Conservation (phyloP, 2,113 vertebrate genomes). For the Scopus umbretta region DNA sequence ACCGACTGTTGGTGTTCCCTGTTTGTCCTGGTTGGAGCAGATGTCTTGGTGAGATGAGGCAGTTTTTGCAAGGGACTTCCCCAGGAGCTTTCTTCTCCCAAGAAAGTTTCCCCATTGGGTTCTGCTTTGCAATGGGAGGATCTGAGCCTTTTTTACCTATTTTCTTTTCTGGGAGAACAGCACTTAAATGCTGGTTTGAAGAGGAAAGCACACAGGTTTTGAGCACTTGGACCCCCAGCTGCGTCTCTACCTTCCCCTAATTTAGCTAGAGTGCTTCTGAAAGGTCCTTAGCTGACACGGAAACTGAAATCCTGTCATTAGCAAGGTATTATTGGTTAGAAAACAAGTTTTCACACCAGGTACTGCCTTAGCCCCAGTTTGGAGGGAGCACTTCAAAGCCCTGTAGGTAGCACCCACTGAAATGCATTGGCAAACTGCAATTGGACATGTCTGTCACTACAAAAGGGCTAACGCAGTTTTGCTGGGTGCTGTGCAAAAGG, state of each 20-base stretch:
- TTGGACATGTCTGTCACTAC: fast-evolving
- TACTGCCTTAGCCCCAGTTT: background rate
- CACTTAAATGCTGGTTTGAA: background rate
- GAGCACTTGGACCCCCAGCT: background rate
- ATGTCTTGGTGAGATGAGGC: background rate
- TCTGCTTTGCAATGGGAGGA: background rate
- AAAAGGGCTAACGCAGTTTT: background rate
- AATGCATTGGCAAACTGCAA: fast-evolving
- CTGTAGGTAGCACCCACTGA: background rate
- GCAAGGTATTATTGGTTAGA: fast-evolving
- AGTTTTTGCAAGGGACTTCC: background rate
- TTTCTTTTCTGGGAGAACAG: background rate
- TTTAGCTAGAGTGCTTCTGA: background rate
- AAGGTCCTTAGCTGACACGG: background rate
- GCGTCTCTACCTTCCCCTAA: background rate
- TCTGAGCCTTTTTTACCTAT: background rate
- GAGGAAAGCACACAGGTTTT: background rate
- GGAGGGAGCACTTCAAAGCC: background rate
- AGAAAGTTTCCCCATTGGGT: background rate
- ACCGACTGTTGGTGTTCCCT: background rate
- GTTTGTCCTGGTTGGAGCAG: background rate
- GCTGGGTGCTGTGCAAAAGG: background rate
- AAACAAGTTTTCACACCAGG: background rate
- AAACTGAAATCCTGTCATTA: background rate
- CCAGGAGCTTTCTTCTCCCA: background rate